phyloP scores from a whole-genome alignment of 2,888 invertebrate genomes.

The Timema podura region DNA sequence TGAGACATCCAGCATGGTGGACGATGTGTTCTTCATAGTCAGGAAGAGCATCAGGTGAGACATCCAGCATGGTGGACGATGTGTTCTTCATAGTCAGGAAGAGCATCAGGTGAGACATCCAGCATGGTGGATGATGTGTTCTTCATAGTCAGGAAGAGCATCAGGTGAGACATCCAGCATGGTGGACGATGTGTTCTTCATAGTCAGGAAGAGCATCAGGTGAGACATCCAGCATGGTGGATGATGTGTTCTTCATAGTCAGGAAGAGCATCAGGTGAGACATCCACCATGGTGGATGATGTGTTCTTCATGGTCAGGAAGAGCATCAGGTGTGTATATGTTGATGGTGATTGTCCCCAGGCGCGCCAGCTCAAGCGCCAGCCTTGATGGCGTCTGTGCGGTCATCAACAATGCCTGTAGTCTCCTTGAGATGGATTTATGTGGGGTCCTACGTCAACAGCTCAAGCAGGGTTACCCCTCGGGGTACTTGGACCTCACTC shows the following conservation, averaged over 20 bases:
- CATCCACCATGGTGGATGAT: conserved; percentile 94
- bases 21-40: conserved; percentile 96
- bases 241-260: conserved; percentile 96
- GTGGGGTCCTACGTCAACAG: conserved; percentile 65
- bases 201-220: conserved; percentile 92
- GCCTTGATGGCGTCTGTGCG: conserved; percentile 93
- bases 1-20: conserved; percentile 85
- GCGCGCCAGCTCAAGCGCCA: conserved; percentile 84
- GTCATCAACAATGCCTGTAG: conserved; percentile 91
- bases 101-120: conserved; percentile 80
- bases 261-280: conserved; percentile 85
- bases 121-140: conserved; percentile 97
- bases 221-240: conserved; percentile 82
- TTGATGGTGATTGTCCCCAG: conserved; percentile 46
- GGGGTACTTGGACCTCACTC: conserved; percentile 70
- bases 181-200: conserved; percentile 97
- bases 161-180: conserved; percentile 83
- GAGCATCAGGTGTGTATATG: conserved; percentile 65
- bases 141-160: conserved; percentile 93
- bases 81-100: conserved; percentile 96
- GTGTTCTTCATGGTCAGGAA: conserved; percentile 96
- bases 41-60: conserved; percentile 81
- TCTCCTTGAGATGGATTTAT: conserved; percentile 80
- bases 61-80: conserved; percentile 94
- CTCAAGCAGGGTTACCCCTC: conserved; percentile 76